Base-by-base conservation (phyloP, 2,797 vertebrate genomes). In the Tenualosa thibaudeaui region DNA sequence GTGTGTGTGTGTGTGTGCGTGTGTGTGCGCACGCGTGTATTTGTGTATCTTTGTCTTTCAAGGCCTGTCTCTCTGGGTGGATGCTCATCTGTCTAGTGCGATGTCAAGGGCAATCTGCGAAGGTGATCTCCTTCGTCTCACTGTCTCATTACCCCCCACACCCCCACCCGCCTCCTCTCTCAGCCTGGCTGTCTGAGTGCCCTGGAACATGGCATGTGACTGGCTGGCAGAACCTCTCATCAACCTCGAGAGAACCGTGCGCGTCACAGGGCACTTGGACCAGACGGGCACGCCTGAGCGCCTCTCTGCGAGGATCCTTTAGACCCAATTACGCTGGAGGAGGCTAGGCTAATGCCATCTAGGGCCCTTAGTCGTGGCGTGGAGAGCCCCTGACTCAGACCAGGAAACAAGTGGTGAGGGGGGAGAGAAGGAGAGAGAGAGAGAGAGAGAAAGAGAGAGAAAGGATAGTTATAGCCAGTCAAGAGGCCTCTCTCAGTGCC, bases 401-500 rank as follows among this genome's bases (percentile, higher is more conserved):
- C 7, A 17, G 65, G 46, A 49, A 49, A 24, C 12, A 40, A 17
- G 13, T 31, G 31, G 65, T 6, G 7, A 65, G 60, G 60, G 3
- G 58, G 54, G 91, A 93, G 91, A 93, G 54, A 56, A 9, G 10
- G 54, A 56, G 54, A 56, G 54, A 22, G 12, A 56, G 54, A 56
- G 54, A 60, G 58, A 60, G 58, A 60, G 58, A 60, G 58, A 60
- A 3, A 60, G 91, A 84, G 90, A 89, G 90, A 90, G 86, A 88
- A 87, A 88, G 89, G 90, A 89, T 87, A 91, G 91, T 94, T 94
- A 95, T 96, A 94, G 93, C 85, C 85, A 92, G 93, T 93, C 94
- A 94, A 95, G 94, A 93, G 94, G 93, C 91, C 92, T 84, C 93
- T 93, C 93, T 6, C 26, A 71, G 15, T 93, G 92, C 92, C 92